Base-by-base conservation (phyloP, 1,140 invertebrate species). In the Drosophila lini region DNA sequence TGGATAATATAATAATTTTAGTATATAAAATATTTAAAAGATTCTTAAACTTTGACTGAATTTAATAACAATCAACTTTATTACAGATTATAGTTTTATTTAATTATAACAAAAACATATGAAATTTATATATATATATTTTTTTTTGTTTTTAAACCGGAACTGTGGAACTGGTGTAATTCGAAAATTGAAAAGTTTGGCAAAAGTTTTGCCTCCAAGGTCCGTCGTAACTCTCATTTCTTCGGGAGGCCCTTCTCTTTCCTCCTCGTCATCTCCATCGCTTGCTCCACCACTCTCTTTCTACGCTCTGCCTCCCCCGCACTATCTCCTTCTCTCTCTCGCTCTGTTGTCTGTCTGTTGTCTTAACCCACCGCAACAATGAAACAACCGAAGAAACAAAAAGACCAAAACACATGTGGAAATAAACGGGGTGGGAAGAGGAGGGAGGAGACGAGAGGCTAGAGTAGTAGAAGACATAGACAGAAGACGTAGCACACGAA, bases 291-390 rank as follows among this genome's bases (percentile, higher is more conserved):
- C 38, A 13, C 58, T 53, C 40, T 42, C 34, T 16, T 47, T 40
- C 31, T n/a, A 38, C 34, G 52, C 34, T 55, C 52, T 55, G n/a
- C 11, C 34, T 16, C 65, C 36, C 67, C 45, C 65, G 25, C 55
- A 34, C 25, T 48, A 38, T 38, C 36, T 16, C 19, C 34, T 22
- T 36, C 5, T 22, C 11, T 19, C 15, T 28, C 64, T 32, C n/a
- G 28, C 62, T 69, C 16, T 45, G 13, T 60, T 45, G 13, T 60
- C 62, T 25, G 36, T 62, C 48, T 50, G 36, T 69, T 65, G 62
- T 69, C 65, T 67, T 68, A 69, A 69, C 65, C 65, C 65, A 69
- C 65, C 65, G 65, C 65, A 69, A 69, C 65, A 69, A 69, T 67
- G 47, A 67, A 69, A 45, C 38, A 53, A 53, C 34, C 13, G 42